Conservation (phyloP, 1,140 invertebrate species). For the Trichonephila clavata region DNA sequence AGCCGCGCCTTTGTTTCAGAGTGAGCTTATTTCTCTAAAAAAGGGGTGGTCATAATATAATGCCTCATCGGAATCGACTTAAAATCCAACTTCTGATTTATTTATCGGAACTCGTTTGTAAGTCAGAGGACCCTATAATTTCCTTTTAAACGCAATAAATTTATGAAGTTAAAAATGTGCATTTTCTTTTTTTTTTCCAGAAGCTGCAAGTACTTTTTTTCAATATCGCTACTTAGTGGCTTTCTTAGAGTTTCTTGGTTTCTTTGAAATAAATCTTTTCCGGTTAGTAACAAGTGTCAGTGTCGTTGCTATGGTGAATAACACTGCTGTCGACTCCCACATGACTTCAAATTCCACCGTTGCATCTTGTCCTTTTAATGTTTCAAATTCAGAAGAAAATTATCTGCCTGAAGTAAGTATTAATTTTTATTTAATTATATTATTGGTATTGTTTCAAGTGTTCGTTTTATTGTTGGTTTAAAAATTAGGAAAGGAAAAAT, state of each 20-base stretch:
- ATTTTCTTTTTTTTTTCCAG: background rate
- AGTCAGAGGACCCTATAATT: too few relatives aligned
- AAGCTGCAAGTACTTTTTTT: background rate
- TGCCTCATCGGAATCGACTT: too few relatives aligned
- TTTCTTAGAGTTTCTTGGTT: background rate
- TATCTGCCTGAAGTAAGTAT: background rate
- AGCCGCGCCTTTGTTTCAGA: too few relatives aligned
- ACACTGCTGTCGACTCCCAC: background rate
- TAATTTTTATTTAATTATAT: background rate
- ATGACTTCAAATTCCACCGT: background rate
- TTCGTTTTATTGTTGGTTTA: too few relatives aligned
- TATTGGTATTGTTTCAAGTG: too few relatives aligned
- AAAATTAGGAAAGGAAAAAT: too few relatives aligned
- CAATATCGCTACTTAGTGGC: background rate
- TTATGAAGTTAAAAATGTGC: too few relatives aligned
- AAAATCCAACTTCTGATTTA: too few relatives aligned
- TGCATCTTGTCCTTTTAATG: background rate
- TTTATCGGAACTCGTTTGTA: too few relatives aligned
- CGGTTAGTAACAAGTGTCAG: background rate
- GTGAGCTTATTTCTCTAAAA: too few relatives aligned
- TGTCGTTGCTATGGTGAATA: conserved; percentile 42
- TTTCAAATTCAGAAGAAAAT: background rate
- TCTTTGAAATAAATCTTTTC: background rate
- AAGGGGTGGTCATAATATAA: too few relatives aligned
- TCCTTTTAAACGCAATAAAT: too few relatives aligned